Evolutionary conservation across 1,140 invertebrate genomes (phyloP).

Genomic region (Arion vulgaris): DNA sequence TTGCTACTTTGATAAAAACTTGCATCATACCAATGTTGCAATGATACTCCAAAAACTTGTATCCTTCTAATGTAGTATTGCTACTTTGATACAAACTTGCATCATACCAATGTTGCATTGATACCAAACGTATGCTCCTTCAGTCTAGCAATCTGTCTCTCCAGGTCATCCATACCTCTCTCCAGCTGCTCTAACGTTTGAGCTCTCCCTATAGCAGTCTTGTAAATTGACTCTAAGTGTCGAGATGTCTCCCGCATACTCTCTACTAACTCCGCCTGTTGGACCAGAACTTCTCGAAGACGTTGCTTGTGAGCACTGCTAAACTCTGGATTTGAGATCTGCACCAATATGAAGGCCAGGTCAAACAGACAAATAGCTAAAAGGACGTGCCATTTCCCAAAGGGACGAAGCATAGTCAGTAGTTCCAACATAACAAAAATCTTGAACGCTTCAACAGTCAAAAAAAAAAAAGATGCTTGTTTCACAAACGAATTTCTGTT

Average conservation of each 20-base stretch:
- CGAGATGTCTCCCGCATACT: not conserved
- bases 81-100: not conserved
- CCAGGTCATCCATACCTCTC: constrained; percentile 4
- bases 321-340: not conserved
- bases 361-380: constrained; percentile 28
- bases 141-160: constrained; percentile 12
- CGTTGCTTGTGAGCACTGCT: not conserved
- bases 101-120: not conserved
- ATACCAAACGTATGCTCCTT: not conserved
- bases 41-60: not conserved
- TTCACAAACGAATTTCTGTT: not conserved
- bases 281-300: not conserved
- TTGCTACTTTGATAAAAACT: no score
- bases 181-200: not conserved
- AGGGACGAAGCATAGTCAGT: not conserved
- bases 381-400: constrained; percentile 29
- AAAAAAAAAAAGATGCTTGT: not conserved
- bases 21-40: no score
- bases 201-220: not conserved
- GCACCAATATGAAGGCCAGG: constrained; percentile 22
- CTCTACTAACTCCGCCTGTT: not conserved
- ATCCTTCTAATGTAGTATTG: not conserved
- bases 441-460: no score
- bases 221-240: not conserved
- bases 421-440: constrained; percentile 24